Evolutionary conservation across 2,888 invertebrate genomes (phyloP).

Genomic region (Tetragnatha montana): DNA sequence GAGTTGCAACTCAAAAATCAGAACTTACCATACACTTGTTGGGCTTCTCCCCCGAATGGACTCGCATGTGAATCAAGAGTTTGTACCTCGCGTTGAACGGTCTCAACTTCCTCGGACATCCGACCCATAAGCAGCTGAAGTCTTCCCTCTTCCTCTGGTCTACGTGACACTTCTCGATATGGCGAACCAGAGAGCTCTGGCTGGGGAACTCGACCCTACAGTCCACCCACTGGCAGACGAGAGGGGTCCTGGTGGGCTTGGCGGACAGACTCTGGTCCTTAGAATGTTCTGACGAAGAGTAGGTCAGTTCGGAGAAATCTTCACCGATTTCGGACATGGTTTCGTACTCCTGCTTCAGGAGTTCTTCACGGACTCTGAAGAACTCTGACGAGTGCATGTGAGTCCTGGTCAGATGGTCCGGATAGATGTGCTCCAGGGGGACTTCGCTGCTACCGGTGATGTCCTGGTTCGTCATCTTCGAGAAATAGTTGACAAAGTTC

Average conservation of each 20-base stretch:
- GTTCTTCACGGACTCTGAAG: background rate
- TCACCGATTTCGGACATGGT: background rate
- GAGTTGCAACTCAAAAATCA: too few relatives aligned
- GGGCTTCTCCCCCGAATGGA: constrained; percentile 98
- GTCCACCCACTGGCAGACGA: constrained; percentile 65
- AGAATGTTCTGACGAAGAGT: background rate
- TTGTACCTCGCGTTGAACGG: constrained; percentile 99
- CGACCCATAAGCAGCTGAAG: constrained; percentile 94
- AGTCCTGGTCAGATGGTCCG: background rate
- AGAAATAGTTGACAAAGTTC: constrained; percentile 14
- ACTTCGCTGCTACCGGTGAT: background rate
- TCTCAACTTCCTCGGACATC: constrained; percentile 89
- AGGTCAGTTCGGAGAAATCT: background rate
- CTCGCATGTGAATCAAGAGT: constrained; percentile 95
- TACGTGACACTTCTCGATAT: constrained; percentile 86
- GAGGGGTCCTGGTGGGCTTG: background rate
- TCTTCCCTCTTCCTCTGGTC: constrained; percentile 82
- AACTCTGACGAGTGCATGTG: background rate
- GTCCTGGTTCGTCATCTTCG: background rate
- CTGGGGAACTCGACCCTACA: constrained; percentile 55
- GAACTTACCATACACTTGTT: constrained; percentile 95
- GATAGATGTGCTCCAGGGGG: background rate
- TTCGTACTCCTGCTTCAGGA: background rate
- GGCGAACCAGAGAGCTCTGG: constrained; percentile 78
- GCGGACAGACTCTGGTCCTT: background rate